Evolutionary conservation across 1,140 invertebrate genomes (phyloP).

Genomic region (Aethina tumida): DNA sequence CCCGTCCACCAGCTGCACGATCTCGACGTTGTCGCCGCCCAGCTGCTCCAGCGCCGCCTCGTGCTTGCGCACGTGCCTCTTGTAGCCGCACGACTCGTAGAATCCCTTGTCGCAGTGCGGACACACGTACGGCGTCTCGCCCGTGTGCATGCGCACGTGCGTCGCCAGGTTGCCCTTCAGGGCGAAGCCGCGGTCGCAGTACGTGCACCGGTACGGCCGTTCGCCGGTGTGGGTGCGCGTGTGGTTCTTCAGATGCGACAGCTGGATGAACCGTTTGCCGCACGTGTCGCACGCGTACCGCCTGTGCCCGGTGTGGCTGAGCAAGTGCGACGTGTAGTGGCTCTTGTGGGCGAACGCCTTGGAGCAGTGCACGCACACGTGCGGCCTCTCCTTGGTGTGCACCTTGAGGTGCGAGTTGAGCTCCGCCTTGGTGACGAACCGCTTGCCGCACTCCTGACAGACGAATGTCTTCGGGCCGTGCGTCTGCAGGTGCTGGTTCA

Average conservation of each 20-base stretch:
- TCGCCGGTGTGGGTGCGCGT: conserved; percentile 21
- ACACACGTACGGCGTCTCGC: conserved; percentile 27
- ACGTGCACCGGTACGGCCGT: conserved; percentile 32
- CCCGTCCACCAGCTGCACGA: too few relatives aligned
- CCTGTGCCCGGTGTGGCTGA: conserved; percentile 84
- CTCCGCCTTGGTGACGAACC: conserved; percentile 18
- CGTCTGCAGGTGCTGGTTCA: conserved; percentile 17
- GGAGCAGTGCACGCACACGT: conserved; percentile 18
- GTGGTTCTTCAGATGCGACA: conserved; percentile 21
- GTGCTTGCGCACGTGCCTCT: too few relatives aligned
- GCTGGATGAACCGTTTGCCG: conserved; percentile 37
- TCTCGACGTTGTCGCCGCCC: too few relatives aligned
- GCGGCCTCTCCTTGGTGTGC: conserved; percentile 22
- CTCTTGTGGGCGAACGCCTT: conserved; percentile 21
- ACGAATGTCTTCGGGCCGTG: conserved; percentile 22
- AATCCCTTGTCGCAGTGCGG: conserved; percentile 29
- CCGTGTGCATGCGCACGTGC: conserved; percentile 27
- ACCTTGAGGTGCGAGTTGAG: conserved; percentile 20
- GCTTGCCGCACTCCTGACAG: conserved; percentile 21
- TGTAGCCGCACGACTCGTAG: conserved; percentile 25
- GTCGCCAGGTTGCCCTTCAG: conserved; percentile 34
- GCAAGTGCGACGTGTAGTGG: conserved; percentile 73
- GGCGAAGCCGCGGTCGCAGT: conserved; percentile 36
- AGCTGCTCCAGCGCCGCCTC: too few relatives aligned
- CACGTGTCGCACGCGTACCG: conserved; percentile 65